phyloP scores from a whole-genome alignment of 1,140 invertebrate genomes.

The Sminthurides bifidus region DNA sequence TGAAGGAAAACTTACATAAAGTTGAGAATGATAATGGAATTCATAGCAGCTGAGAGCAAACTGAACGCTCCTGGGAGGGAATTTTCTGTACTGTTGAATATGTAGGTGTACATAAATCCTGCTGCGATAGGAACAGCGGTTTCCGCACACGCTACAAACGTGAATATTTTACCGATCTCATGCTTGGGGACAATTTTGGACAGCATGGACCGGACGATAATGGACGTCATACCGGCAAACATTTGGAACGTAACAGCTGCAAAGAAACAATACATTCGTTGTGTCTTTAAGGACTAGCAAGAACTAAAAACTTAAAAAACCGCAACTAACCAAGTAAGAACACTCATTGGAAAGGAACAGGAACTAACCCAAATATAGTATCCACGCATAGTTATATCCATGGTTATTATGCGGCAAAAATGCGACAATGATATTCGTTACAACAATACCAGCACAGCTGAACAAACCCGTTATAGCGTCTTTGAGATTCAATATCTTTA shows the following conservation, averaged over 20 bases:
- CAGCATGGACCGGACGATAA: conserved; percentile 21
- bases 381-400: not conserved
- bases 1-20: conserved; percentile 25
- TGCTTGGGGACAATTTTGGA: conserved; percentile 26
- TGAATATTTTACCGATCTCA: conserved; percentile 24
- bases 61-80: conserved; percentile 11
- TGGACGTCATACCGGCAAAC: conserved; percentile 24
- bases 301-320: not conserved
- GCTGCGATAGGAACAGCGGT: conserved; percentile 21
- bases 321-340: not conserved
- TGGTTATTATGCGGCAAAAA: not conserved
- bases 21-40: conserved; percentile 8
- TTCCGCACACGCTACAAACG: conserved; percentile 23
- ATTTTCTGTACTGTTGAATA: conserved; percentile 7
- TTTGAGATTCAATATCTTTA: conserved; percentile 15
- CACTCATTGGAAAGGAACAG: not conserved
- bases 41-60: conserved; percentile 1
- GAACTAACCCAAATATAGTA: conserved; percentile 25
- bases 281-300: not conserved
- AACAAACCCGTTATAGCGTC: conserved; percentile 22
- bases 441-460: conserved; percentile 14
- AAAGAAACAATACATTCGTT: not conserved
- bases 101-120: conserved; percentile 7
- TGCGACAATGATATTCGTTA: conserved; percentile 15
- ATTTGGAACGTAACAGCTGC: conserved; percentile 21